Percentiles rank a stretch among this genome's conserved stretches.
phyloP scores from a whole-genome alignment of 1,140 invertebrate genomes.

The Hycleus phaleratus region DNA sequence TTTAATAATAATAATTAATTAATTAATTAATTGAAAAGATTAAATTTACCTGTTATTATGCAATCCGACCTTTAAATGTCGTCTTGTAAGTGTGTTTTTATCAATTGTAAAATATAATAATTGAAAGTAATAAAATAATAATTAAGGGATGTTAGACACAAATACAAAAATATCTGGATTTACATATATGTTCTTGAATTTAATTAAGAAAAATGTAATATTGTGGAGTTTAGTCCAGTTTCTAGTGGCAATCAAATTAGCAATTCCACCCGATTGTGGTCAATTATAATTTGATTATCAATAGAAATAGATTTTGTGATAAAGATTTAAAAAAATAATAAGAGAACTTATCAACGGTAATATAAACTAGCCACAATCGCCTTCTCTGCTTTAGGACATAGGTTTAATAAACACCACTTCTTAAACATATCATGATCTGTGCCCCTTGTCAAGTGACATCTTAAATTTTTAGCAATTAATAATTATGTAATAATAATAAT shows the following conservation, averaged over 20 bases:
- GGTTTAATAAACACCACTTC: conserved; percentile 42
- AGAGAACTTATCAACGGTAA: conserved; percentile 37
- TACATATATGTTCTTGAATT: conserved; percentile 27
- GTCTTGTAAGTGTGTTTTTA: conserved; percentile 37
- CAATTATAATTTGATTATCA: background rate
- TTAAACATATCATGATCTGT: conserved; percentile 47
- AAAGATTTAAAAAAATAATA: conserved; percentile 8
- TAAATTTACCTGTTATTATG: conserved; percentile 41
- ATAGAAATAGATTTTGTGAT: conserved; percentile 35
- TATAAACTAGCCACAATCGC: conserved; percentile 43
- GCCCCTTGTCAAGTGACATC: conserved; percentile 45
- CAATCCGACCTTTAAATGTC: conserved; percentile 43
- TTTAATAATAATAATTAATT: conserved; percentile 25
- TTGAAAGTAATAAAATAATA: background rate
- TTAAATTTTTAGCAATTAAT: conserved; percentile 43
- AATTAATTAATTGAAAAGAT: conserved; percentile 34
- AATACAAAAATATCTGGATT: conserved; percentile 24
- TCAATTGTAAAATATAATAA: conserved; percentile 7
- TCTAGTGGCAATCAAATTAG: no score
- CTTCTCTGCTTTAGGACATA: conserved; percentile 44
- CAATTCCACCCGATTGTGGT: background rate
- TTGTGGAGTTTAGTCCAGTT: conserved; percentile 25
- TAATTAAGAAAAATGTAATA: conserved; percentile 2
- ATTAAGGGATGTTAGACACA: conserved; percentile 14
- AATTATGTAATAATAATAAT: conserved; percentile 27